A percentile compares a stretch with the other conserved stretches of the same genome.
These are phyloP conservation scores for Cryptocheilus praepositus DNA, from an alignment of 2,888 invertebrate species.

Conservation along the genomic window DNA sequence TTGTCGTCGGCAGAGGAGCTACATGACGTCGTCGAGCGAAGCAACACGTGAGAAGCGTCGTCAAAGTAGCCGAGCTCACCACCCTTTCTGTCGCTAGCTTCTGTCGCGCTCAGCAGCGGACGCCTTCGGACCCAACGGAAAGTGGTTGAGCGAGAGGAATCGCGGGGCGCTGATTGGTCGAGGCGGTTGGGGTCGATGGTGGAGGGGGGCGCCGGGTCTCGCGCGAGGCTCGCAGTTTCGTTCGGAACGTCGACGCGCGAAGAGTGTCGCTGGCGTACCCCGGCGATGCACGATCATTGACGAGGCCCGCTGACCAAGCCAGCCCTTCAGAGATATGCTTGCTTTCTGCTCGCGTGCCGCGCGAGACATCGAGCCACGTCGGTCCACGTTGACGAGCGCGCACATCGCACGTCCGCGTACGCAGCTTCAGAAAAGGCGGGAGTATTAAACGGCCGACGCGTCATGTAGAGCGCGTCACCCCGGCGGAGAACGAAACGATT, in stretches of 20 bases:
- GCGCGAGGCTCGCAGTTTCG: conserved; percentile 65
- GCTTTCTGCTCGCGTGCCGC: background rate
- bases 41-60: conserved; percentile 54
- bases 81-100: background rate
- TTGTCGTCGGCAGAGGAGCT: no score
- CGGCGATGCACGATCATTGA: background rate
- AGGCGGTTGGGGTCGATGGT: conserved; percentile 65
- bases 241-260: conserved; percentile 58
- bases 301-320: background rate
- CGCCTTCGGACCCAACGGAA: conserved; percentile 39
- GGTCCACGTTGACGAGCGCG: no score
- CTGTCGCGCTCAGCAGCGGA: conserved; percentile 20
- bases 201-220: conserved; percentile 65
- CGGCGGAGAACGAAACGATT: no score
- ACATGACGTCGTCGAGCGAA: conserved; percentile 45
- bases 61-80: conserved; percentile 35
- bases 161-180: conserved; percentile 53
- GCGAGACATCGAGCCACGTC: background rate
- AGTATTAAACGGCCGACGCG: no score
- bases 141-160: conserved; percentile 46
- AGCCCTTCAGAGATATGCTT: background rate
- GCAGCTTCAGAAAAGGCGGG: no score
- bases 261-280: background rate
- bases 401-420: no score
- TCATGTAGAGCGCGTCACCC: no score